Evolutionary conservation across 2,797 vertebrate species (phyloP), one percentile per base, ranked within the genome.

Genomic region (Spheniscus humboldti): DNA sequence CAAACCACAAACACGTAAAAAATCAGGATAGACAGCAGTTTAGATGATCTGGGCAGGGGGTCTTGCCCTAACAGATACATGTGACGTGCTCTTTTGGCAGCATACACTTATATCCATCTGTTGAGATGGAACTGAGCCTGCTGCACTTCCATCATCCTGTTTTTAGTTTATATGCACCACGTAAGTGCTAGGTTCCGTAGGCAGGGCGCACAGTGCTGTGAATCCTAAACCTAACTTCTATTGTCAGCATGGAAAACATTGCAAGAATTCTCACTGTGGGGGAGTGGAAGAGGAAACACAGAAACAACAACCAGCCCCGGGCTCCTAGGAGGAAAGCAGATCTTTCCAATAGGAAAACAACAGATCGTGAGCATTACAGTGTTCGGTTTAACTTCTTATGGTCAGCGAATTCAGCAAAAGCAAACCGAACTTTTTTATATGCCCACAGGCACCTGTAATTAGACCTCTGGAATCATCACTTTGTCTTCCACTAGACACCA

Each of bases 31-130:
- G 89, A 95, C 85, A 86, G 92, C 91, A 96, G 89, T 96, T 88
- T 79, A 94, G 92, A 94, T 84, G 73, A 90, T 76, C 91, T n/a
- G 69, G 80, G 87, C 86, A 91, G 90, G 92, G 88, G 92, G 94
- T 92, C 92, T 57, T 84, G 88, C 94, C 91, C 97, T 96, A 77
- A 84, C 68, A 96, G 85, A 74, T 91, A 68, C 66, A 88, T 78
- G 92, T 92, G 79, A 91, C 82, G 73, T 18, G 67, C 64, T 95
- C 28, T 77, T 92, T 86, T 94, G 90, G 88, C 41, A 1, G 78
- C 87, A 92, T 56, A 74, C 9, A 3, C 59, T 77, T 39, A 3
- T 84, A 73, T 60, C 96, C 93, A 95, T 95, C 92, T 95, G 94
- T 76, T 57, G 86, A 63, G 5, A 28, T 92, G 94, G 94, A 93